Base-by-base conservation (phyloP, 64 coral and sea anemone genomes). In the Orbicella faveolata region DNA sequence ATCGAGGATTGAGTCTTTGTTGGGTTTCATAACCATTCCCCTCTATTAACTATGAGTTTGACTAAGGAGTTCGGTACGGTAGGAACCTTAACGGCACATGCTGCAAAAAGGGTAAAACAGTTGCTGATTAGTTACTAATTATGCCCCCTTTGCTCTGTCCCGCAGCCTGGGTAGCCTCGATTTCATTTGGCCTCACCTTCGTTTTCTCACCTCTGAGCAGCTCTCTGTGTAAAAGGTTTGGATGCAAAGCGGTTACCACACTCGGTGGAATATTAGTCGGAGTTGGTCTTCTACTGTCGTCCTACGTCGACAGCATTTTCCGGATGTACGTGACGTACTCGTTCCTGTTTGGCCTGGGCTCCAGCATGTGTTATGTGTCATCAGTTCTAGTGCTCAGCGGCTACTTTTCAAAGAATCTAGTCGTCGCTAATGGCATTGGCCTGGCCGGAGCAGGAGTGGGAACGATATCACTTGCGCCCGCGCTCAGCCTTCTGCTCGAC, bases 311-410 rank as follows among this genome's bases (percentile, higher is more conserved):
- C 14, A 61, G 53, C 36, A 68, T 96, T 26, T 89, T 87, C 41
- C 78, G 75, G 21, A 90, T 96, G 88, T 96, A 90, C 76, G 61
- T 96, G 0, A 94, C 95, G 17, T 96, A 96, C 73, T 96, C 95
- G 19, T 48, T 96, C 55, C 37, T 96, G 1, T 83, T 96, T 53
- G 89, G 61, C 23, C n/a, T 78, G 52, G 95, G 95, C 25, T 76
- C 83, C 34, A 94, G 95, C 52, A 83, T 96, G 36, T 96, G 88
- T 51, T 96, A 96, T 83, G 87, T 88, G 57, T 80, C 92, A 57
- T 96, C 95, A 3, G 75, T 96, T 83, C 79, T 96, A 17, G 81
- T 96, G 1, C 48, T 96, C 11, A 83, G 87, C 54, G 83, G 90
- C 36, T 94, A 96, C 90, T 96, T 96, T 69, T 90, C 54, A 18